Evolutionary conservation across 2,113 vertebrate genomes (phyloP).

Genomic region (Orthochromis malagaraziensis): DNA sequence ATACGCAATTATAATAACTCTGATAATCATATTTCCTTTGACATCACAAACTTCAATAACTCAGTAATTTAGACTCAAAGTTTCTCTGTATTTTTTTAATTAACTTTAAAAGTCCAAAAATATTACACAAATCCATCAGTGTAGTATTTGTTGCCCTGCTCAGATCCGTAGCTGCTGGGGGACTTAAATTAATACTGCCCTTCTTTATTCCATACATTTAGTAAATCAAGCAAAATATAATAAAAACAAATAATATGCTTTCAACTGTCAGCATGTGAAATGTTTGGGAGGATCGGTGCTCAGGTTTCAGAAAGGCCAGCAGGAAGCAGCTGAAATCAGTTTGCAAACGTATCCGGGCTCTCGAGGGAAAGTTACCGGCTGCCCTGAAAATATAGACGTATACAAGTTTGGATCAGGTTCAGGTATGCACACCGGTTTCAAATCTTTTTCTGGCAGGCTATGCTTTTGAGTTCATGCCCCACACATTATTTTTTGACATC

Average conservation of each 20-base stretch:
- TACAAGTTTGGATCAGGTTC: neutral
- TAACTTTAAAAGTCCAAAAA: neutral
- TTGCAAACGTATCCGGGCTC: conserved; percentile 61
- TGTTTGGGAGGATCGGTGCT: neutral
- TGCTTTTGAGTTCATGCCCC: neutral
- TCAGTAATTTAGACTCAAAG: neutral
- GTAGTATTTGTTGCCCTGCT: neutral
- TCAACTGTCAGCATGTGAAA: neutral
- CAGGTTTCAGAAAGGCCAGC: conserved; percentile 54
- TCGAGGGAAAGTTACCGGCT: conserved; percentile 58
- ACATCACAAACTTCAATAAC: neutral
- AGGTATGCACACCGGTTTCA: neutral
- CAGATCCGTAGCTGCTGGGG: rapidly evolving
- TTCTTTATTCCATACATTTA: neutral
- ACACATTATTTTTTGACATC: neutral
- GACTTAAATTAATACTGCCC: neutral
- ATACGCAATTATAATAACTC: neutral
- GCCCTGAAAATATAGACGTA: conserved; percentile 46
- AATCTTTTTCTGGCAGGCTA: neutral
- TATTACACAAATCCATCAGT: neutral
- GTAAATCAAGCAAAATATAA: neutral
- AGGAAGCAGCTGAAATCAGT: conserved; percentile 17
- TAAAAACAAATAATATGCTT: neutral
- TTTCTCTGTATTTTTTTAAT: neutral
- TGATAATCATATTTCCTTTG: neutral